phyloP scores from a whole-genome alignment of 1,140 invertebrate species.

The Leptestheria dahalacensis region DNA sequence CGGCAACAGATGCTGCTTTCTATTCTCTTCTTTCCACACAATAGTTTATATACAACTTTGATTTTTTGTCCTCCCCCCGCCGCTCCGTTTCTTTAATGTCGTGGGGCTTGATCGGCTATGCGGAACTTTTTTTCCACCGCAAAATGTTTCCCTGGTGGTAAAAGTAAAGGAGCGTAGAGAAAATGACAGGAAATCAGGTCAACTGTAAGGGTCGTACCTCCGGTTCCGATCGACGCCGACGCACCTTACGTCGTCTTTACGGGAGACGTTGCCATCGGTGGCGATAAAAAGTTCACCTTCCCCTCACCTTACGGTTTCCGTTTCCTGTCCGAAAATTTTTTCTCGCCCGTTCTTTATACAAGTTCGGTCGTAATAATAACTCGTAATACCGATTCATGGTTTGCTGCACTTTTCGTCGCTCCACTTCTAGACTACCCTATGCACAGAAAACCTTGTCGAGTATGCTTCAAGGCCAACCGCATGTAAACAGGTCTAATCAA shows the following conservation, averaged over 20 bases:
- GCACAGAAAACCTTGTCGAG: too few relatives aligned
- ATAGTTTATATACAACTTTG: background rate
- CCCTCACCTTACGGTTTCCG: background rate
- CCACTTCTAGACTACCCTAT: too few relatives aligned
- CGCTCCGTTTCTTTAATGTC: too few relatives aligned
- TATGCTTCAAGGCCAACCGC: too few relatives aligned
- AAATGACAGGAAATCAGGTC: background rate
- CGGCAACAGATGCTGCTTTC: background rate
- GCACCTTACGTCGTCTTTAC: background rate
- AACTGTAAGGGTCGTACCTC: background rate
- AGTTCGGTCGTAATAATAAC: too few relatives aligned
- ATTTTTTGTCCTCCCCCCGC: too few relatives aligned
- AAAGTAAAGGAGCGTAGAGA: background rate
- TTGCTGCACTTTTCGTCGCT: too few relatives aligned
- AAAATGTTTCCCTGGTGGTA: background rate
- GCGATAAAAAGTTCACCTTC: background rate
- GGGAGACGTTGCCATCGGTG: background rate
- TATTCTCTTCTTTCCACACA: background rate
- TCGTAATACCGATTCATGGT: too few relatives aligned
- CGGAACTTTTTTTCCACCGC: background rate
- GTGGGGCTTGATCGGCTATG: background rate
- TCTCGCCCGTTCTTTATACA: too few relatives aligned
- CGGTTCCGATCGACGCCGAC: background rate
- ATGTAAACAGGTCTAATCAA: too few relatives aligned
- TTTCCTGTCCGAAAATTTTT: background rate